Evolutionary conservation across 2,797 vertebrate species (phyloP).

Genomic region (Epinephelus awoara): DNA sequence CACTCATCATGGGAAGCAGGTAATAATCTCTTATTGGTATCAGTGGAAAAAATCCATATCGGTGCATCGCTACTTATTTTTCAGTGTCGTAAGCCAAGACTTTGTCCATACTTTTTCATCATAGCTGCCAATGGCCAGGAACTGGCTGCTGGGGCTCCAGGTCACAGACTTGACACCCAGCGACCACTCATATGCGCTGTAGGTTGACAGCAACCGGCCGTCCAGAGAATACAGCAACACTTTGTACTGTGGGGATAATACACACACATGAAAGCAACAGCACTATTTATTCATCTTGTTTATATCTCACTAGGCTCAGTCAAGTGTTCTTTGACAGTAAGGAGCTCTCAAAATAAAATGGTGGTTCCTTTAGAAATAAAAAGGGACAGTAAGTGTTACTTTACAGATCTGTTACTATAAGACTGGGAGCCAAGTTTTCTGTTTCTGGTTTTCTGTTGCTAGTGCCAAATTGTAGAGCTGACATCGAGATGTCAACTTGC

Average conservation of each 20-base stretch:
- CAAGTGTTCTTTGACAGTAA: neutral
- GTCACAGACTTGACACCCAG: conserved; percentile 92
- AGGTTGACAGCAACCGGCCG: conserved; percentile 91
- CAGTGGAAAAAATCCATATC: too few relatives aligned
- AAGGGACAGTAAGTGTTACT: too few relatives aligned
- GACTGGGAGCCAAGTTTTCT: too few relatives aligned
- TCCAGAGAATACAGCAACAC: conserved; percentile 95
- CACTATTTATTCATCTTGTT: neutral
- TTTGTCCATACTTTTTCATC: conserved; percentile 92
- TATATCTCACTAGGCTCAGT: too few relatives aligned
- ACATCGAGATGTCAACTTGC: too few relatives aligned
- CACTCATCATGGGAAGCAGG: too few relatives aligned
- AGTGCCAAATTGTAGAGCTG: too few relatives aligned
- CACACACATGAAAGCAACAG: conserved; percentile 2
- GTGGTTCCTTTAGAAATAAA: neutral
- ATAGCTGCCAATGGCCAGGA: conserved; percentile 95
- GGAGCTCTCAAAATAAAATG: neutral
- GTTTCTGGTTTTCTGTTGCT: too few relatives aligned
- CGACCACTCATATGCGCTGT: conserved; percentile 94
- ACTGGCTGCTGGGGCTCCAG: conserved; percentile 98
- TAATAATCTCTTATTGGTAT: too few relatives aligned
- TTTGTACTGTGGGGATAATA: conserved; percentile 89
- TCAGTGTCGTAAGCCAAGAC: neutral
- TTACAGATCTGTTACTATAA: too few relatives aligned
- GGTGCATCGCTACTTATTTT: too few relatives aligned